These are phyloP conservation scores for Microvelia longipes DNA, from an alignment of 1,140 invertebrate genomes.

Conservation along the genomic window DNA sequence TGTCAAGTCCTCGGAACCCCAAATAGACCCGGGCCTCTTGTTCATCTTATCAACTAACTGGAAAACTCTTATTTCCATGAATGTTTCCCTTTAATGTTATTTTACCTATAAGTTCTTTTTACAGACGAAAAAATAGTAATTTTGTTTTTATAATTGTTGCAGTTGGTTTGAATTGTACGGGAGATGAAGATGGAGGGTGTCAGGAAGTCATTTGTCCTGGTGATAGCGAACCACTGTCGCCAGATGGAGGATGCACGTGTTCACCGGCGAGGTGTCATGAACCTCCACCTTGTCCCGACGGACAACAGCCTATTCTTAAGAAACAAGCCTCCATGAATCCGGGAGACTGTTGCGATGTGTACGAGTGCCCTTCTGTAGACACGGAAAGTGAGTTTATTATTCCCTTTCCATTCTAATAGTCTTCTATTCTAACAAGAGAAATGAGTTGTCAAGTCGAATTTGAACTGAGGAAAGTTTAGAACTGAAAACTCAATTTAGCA, in stretches of 20 bases:
- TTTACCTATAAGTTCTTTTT: too few relatives aligned
- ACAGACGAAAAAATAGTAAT: too few relatives aligned
- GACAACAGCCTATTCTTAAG: slow-evolving; percentile 6
- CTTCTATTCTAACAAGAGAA: too few relatives aligned
- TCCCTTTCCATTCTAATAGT: neutral
- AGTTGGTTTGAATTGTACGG: slow-evolving; percentile 14
- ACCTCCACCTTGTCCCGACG: slow-evolving; percentile 12
- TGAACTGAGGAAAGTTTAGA: too few relatives aligned
- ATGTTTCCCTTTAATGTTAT: too few relatives aligned
- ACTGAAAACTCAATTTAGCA: too few relatives aligned
- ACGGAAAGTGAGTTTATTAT: neutral
- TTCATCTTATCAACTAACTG: too few relatives aligned
- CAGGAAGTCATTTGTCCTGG: slow-evolving; percentile 17
- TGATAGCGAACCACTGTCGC: slow-evolving; percentile 15
- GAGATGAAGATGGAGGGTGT: slow-evolving; percentile 4
- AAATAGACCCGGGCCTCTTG: too few relatives aligned
- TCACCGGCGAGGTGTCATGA: slow-evolving; percentile 10
- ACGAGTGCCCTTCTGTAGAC: slow-evolving; percentile 17
- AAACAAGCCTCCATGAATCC: slow-evolving; percentile 15
- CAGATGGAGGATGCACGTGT: slow-evolving; percentile 18
- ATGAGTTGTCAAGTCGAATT: too few relatives aligned
- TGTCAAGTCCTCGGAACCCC: too few relatives aligned
- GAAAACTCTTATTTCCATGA: too few relatives aligned
- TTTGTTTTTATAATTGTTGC: slow-evolving; percentile 3
- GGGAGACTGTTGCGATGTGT: slow-evolving; percentile 23